phyloP scores from a whole-genome alignment of 2,113 vertebrate genomes.

The Antechinus stuartii region DNA sequence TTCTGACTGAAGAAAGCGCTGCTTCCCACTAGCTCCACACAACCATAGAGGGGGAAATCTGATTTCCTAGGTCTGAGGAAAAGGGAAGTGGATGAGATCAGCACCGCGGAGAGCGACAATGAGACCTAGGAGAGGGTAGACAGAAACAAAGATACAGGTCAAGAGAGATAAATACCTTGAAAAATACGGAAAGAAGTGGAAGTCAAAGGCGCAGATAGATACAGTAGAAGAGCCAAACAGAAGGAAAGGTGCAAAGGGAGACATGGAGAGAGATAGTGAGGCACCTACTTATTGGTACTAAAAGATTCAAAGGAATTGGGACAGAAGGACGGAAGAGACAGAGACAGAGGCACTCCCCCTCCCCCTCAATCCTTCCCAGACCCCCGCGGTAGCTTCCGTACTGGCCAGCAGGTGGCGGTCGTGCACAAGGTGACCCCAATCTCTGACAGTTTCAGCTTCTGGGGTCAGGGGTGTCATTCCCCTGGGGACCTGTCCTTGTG shows the following conservation, averaged over 20 bases:
- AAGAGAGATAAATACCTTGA: neutral
- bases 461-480: neutral
- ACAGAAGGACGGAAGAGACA: neutral
- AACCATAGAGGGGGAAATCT: neutral
- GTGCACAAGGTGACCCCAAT: neutral
- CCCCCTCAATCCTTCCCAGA: neutral
- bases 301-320: neutral
- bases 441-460: neutral
- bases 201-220: neutral
- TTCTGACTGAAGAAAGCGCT: neutral
- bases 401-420: neutral
- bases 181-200: neutral
- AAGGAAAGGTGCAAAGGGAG: neutral
- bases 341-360: neutral
- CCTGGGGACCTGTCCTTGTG: neutral
- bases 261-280: neutral
- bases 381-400: neutral
- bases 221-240: neutral
- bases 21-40: neutral
- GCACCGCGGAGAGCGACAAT: neutral
- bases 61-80: neutral
- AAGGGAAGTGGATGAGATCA: neutral
- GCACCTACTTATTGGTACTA: neutral
- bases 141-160: neutral
- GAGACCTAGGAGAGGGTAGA: neutral